Base-by-base conservation (phyloP, 2,888 invertebrate species). In the Andrena minutula region DNA sequence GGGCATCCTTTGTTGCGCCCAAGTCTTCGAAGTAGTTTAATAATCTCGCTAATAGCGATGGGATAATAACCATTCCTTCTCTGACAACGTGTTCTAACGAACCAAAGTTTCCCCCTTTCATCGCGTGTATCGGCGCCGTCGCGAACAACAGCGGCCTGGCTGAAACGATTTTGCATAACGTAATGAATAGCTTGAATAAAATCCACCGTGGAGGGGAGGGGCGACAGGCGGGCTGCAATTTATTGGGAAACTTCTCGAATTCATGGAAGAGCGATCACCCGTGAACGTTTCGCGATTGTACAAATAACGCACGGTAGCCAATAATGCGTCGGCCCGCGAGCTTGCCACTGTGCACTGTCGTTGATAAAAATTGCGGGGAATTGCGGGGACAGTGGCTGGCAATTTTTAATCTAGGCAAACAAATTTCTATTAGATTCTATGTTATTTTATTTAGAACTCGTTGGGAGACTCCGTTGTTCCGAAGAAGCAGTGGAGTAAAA, bases 1-100 rank as follows among this genome's bases (percentile, higher is more conserved):
- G n/a, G 10, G 26, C 35, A 56, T 35, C 64, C 20, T 73, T 75
- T 63, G 75, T 72, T 72, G 65, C 28, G 49, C 32, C 41, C 1
- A 74, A 78, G 61, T 74, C 63, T 53, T 56, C 66, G 20, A 56
- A 74, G 53, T 60, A 10, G 26, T 74, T 74, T 74, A 78, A 78
- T 74, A 78, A 78, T 74, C 53, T 47, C 32, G 66, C 58, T 78
- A 74, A 78, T 74, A 74, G 30, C 30, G 63, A 68, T n/a, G 61
- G 47, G 74, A 68, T 78, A 74, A 68, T 76, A 75, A 70, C 61
- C 74, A 56, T 74, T 74, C 74, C 68, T 63, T 66, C 41, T 6
- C 63, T 10, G 53, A 30, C 30, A 74, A 78, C 51, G 74, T 74
- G 61, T 74, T 78, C 41, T 63, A 68, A 78, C 68, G 74, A 74